These are phyloP conservation scores for Anorthoa munda DNA, from an alignment of 2,888 invertebrate species.

Conservation along the genomic window DNA sequence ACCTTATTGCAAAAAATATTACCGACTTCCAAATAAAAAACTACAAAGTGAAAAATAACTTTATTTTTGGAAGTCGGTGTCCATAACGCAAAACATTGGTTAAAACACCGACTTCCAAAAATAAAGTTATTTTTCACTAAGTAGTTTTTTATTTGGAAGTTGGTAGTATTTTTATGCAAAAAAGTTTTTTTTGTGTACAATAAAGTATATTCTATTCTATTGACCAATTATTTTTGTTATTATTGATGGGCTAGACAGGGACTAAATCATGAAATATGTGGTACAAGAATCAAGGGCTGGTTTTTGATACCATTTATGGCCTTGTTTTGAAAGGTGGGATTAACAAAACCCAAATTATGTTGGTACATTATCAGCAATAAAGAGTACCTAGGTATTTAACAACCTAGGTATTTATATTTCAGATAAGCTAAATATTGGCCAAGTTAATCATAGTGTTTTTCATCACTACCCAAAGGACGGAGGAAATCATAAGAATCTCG, in stretches of 20 bases:
- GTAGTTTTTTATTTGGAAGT: no score
- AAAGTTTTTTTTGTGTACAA: no score
- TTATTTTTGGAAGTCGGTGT: no score
- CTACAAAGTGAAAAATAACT: no score
- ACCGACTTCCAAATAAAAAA: no score
- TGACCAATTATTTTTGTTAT: not conserved
- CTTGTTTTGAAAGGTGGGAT: not conserved
- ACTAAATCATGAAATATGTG: not conserved
- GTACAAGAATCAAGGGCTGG: not conserved
- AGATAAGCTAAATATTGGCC: not conserved
- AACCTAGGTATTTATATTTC: slow-evolving; percentile 19
- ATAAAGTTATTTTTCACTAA: no score
- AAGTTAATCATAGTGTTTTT: not conserved
- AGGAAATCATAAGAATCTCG: not conserved
- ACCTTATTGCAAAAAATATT: no score
- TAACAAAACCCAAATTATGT: not conserved
- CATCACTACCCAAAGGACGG: not conserved
- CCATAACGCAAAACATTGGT: no score
- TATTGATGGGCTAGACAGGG: not conserved
- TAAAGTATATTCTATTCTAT: no score
- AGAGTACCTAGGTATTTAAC: not conserved
- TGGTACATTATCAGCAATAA: not conserved
- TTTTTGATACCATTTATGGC: not conserved
- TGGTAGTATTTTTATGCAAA: no score
- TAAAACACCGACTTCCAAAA: no score